These are phyloP conservation scores for Yasuhikotakia modesta DNA, from an alignment of 2,797 vertebrate species.

Conservation along the genomic window DNA sequence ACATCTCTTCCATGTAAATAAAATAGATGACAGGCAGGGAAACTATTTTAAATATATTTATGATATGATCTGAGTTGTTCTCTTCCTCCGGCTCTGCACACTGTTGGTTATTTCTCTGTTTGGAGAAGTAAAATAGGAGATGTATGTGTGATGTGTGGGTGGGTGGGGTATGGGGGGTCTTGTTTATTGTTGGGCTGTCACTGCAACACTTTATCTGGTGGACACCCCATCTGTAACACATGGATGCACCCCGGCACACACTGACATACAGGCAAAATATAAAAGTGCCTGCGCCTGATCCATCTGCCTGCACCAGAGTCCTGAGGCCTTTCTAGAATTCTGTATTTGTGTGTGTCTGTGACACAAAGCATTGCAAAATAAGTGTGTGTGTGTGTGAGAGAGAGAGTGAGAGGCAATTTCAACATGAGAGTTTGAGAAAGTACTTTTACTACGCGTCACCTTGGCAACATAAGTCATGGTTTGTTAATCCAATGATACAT, in stretches of 20 bases:
- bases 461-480: constrained; percentile 57
- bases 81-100: constrained; percentile 12
- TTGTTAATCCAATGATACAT: constrained; percentile 73
- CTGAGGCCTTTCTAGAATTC: constrained; percentile 31
- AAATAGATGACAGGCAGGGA: not conserved
- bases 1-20: constrained; percentile 30
- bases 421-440: not conserved
- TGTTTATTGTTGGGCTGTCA: constrained; percentile 72
- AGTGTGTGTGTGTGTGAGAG: not conserved
- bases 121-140: not conserved
- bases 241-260: constrained; percentile 67
- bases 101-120: constrained; percentile 42
- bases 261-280: constrained; percentile 64
- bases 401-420: not conserved
- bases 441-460: not conserved
- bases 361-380: not conserved
- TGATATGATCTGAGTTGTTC: constrained; percentile 29
- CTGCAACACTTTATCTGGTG: constrained; percentile 57
- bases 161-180: constrained; percentile 41
- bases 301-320: constrained; percentile 59
- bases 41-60: constrained; percentile 36
- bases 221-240: constrained; percentile 69
- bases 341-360: constrained; percentile 31
- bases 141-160: constrained; percentile 16
- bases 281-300: constrained; percentile 61